Conservation (phyloP, 2,888 invertebrate genomes). For the Melanotus villosus region DNA sequence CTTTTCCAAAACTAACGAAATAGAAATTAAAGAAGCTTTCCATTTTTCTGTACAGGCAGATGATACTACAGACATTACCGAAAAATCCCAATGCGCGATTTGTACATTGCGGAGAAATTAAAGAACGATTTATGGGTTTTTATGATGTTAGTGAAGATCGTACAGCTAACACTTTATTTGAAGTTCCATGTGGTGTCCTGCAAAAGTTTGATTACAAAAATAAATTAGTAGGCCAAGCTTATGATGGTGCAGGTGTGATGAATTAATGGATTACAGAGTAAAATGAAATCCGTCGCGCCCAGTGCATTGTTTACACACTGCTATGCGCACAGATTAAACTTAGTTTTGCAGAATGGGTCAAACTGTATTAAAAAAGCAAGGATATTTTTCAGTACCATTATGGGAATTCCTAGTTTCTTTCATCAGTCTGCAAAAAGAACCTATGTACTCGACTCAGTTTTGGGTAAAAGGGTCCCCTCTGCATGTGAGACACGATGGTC, state of each 20-base stretch:
- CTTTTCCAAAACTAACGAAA: slow-evolving; percentile 13
- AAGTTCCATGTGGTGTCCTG: neutral
- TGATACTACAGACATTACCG: slow-evolving; percentile 48
- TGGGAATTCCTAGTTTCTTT: slow-evolving; percentile 34
- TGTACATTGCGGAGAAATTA: slow-evolving; percentile 20
- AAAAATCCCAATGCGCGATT: slow-evolving; percentile 49
- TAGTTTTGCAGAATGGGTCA: too few relatives aligned
- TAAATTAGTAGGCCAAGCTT: slow-evolving; percentile 53
- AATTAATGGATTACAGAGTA: slow-evolving; percentile 34
- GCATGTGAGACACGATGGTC: too few relatives aligned
- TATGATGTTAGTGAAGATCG: neutral
- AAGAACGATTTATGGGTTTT: slow-evolving; percentile 19
- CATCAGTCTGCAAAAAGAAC: slow-evolving; percentile 41
- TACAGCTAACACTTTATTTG: neutral
- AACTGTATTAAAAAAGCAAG: too few relatives aligned
- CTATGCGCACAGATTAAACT: slow-evolving; percentile 37
- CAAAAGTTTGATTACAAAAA: neutral
- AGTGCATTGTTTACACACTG: slow-evolving; percentile 41
- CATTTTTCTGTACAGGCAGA: too few relatives aligned
- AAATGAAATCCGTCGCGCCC: slow-evolving; percentile 35
- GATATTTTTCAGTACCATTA: neutral
- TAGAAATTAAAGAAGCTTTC: slow-evolving; percentile 39
- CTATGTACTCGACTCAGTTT: neutral
- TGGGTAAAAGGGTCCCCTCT: too few relatives aligned
- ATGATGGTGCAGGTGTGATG: slow-evolving; percentile 53